Percentiles rank a stretch among this genome's conserved stretches.
Conservation (phyloP, 2,797 vertebrate species). For the Chaunax sp. region DNA sequence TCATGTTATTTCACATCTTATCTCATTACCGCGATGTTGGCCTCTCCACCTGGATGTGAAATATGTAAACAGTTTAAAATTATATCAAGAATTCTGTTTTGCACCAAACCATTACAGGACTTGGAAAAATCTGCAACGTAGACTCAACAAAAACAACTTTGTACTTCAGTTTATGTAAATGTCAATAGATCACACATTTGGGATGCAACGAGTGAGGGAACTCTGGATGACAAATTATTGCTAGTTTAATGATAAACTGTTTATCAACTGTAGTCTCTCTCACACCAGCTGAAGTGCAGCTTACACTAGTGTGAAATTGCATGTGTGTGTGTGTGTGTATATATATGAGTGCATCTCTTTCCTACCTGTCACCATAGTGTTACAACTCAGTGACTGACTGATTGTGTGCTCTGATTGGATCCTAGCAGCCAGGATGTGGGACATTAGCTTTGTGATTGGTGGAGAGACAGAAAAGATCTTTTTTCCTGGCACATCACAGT, state of each 20-base stretch:
- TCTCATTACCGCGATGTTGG: conserved; percentile 56
- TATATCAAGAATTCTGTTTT: conserved; percentile 52
- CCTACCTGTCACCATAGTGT: conserved; percentile 64
- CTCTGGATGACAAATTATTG: conserved; percentile 36
- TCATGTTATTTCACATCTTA: conserved; percentile 55
- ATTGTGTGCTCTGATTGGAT: conserved; percentile 69
- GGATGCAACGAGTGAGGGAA: conserved; percentile 48
- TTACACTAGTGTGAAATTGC: conserved; percentile 12
- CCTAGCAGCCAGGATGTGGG: conserved; percentile 47
- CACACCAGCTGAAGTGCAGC: conserved; percentile 11
- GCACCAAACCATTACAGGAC: conserved; percentile 36
- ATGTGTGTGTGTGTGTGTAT: conserved; percentile 41
- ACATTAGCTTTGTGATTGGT: conserved; percentile 75
- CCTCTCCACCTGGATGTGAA: conserved; percentile 51
- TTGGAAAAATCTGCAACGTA: conserved; percentile 13
- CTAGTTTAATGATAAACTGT: conserved; percentile 51
- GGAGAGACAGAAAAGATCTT: conserved; percentile 18
- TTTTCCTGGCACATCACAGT: conserved; percentile 19
- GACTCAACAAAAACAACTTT: conserved; percentile 40
- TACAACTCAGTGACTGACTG: conserved; percentile 72
- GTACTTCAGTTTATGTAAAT: conserved; percentile 33
- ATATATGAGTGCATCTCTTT: conserved; percentile 41
- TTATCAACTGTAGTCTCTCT: conserved; percentile 40
- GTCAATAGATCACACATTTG: conserved; percentile 38
- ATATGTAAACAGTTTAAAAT: conserved; percentile 49